Base-by-base conservation (phyloP, 2,113 vertebrate genomes). In the Pteropus alecto region DNA sequence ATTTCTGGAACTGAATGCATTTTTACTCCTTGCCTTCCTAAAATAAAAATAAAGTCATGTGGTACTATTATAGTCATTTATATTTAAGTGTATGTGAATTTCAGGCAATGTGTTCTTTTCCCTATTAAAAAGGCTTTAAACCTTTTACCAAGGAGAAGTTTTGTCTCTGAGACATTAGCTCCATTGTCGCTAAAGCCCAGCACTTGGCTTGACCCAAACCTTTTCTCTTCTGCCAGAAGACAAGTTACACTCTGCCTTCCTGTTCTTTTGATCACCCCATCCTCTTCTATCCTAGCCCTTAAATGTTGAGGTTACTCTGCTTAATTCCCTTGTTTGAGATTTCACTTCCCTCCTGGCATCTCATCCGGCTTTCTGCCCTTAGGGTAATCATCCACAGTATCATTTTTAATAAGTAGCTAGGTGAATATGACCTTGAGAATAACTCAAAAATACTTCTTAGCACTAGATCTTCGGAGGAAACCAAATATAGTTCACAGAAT, bases 361-460 rank as follows among this genome's bases (percentile, higher is more conserved):
- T 93, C 12, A 63, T 1, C 8, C 56, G 35, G 33, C 6, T 0
- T 94, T 43, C 10, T 71, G 26, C 46, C 19, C 11, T 35, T 28
- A 3, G 3, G 5, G 1, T 26, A 3, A 38, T 16, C 13, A 77
- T 51, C 26, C n/a, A 7, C 5, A 4, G 35, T 24, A 13, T 54
- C 2, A 3, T 2, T 46, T 83, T 46, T 43, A 78, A 18, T 10
- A 18, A 86, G 46, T 30, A 24, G 2, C 19, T 21, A 19, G 21
- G 38, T 65, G 68, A 86, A n/a, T 51, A 22, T 35, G 15, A 30
- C n/a, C 22, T 38, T 24, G n/a, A 43, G 6, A 85, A 92, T 33
- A 63, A 79, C 1, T 33, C 3, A 15, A 54, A 78, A 70, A 19
- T 35, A 19, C 24, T 28, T 79, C 43, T 43, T 13, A 33, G 24